Conservation (phyloP, 2,888 invertebrate species). For the Ctenicera cuprea region DNA sequence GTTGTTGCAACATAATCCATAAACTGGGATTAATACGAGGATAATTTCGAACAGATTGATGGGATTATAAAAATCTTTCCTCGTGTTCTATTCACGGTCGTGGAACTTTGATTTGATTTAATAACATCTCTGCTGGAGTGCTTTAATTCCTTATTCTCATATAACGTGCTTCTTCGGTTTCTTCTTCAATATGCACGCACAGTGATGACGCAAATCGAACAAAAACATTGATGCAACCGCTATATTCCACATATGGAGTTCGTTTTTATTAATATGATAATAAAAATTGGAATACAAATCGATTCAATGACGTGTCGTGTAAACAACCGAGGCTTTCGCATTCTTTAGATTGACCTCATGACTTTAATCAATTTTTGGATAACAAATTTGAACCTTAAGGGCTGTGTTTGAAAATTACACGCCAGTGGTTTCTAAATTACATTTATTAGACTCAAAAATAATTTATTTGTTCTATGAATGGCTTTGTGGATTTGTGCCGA, state of each 20-base stretch:
- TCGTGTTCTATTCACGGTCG: not conserved
- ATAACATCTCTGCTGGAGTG: constrained; percentile 16
- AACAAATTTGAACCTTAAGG: too few relatives aligned
- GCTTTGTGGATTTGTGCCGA: too few relatives aligned
- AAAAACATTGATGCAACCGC: constrained; percentile 24
- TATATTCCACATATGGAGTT: constrained; percentile 24
- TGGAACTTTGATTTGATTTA: constrained; percentile 20
- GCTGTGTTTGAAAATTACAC: too few relatives aligned
- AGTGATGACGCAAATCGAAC: constrained; percentile 17
- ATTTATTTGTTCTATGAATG: too few relatives aligned
- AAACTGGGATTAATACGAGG: constrained; percentile 16
- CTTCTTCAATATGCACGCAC: not conserved
- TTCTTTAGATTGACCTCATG: not conserved
- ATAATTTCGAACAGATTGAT: constrained; percentile 20
- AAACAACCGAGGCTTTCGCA: not conserved
- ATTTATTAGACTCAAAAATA: too few relatives aligned
- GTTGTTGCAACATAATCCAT: constrained; percentile 9
- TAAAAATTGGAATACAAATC: constrained; percentile 25
- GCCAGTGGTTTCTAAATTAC: too few relatives aligned
- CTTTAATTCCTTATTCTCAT: not conserved
- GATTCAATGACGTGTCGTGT: not conserved
- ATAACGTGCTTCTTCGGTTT: not conserved
- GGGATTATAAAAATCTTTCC: constrained; percentile 2
- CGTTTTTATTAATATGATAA: constrained; percentile 35
- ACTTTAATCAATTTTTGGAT: too few relatives aligned